Percentiles rank a stretch among this genome's conserved stretches.
These are phyloP conservation scores for Buathra laborator DNA, from an alignment of 2,888 invertebrate genomes.

Conservation along the genomic window DNA sequence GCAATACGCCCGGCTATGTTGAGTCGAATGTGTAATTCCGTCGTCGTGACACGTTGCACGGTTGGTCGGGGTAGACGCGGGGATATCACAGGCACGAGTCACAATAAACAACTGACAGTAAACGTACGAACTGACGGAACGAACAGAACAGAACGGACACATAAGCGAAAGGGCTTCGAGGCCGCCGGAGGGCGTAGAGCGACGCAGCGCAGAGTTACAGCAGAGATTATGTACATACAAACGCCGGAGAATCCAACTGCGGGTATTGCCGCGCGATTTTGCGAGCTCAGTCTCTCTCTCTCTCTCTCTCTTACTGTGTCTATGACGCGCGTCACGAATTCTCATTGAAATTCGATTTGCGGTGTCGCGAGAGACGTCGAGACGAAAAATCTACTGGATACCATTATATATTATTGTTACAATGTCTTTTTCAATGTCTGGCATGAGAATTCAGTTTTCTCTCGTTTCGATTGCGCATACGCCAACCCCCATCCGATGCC, in stretches of 20 bases:
- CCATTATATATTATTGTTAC: constrained; percentile 40
- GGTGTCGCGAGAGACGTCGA: constrained; percentile 27
- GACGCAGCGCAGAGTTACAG: constrained; percentile 45
- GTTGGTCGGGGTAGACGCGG: neutral
- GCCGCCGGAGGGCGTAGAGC: constrained; percentile 40
- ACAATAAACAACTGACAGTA: constrained; percentile 27
- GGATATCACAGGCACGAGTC: constrained; percentile 6
- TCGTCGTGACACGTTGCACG: constrained; percentile 11
- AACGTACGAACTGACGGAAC: constrained; percentile 50
- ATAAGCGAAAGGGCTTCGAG: constrained; percentile 29
- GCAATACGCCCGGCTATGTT: too few relatives aligned
- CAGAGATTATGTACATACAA: constrained; percentile 45
- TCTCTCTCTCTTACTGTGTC: constrained; percentile 19
- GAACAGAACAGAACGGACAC: constrained; percentile 45
- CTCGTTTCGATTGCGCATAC: neutral
- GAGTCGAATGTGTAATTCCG: constrained; percentile 19
- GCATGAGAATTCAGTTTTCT: constrained; percentile 41
- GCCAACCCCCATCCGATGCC: neutral
- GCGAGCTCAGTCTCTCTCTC: constrained; percentile 4
- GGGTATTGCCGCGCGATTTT: too few relatives aligned
- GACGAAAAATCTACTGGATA: neutral
- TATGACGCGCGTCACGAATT: constrained; percentile 30
- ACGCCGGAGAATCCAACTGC: constrained; percentile 25
- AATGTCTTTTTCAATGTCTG: constrained; percentile 37
- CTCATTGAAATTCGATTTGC: constrained; percentile 59